These are phyloP conservation scores for Montipora cactus DNA, from an alignment of 64 coral and sea anemone species.

Conservation along the genomic window DNA sequence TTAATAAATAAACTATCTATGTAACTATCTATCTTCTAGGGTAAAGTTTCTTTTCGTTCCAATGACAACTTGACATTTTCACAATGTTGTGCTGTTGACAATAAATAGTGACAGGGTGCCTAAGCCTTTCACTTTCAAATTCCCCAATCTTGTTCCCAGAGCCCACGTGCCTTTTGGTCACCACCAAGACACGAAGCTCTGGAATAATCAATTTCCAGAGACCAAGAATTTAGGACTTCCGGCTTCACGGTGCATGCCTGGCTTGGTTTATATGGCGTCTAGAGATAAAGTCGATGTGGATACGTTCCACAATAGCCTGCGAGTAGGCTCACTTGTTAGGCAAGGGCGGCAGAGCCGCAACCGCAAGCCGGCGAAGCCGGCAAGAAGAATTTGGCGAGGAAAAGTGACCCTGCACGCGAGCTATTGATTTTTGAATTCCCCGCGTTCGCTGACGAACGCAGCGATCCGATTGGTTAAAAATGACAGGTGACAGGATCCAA, in stretches of 20 bases:
- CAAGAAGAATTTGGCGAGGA: no score
- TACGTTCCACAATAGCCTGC: no score
- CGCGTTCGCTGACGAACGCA: background rate
- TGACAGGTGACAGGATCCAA: background rate
- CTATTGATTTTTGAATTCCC: background rate
- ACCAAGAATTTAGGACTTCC: no score
- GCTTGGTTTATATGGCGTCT: no score
- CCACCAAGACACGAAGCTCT: no score
- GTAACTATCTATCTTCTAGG: background rate
- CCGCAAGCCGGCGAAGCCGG: no score
- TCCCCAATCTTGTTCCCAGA: background rate
- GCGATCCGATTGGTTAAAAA: background rate
- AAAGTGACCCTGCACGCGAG: background rate
- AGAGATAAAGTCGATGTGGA: no score
- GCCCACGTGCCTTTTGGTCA: no score
- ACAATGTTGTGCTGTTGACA: background rate
- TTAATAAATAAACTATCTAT: constrained; percentile 18
- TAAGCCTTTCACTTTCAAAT: constrained; percentile 18
- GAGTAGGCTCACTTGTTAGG: no score
- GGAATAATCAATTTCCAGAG: no score
- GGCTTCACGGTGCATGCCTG: no score
- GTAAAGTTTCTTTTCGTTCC: constrained; percentile 2
- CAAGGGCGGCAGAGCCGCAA: no score
- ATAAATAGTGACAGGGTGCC: background rate
- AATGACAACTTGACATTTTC: constrained; percentile 18